Conservation (phyloP, 2,797 vertebrate genomes). For the Lemur catta region DNA sequence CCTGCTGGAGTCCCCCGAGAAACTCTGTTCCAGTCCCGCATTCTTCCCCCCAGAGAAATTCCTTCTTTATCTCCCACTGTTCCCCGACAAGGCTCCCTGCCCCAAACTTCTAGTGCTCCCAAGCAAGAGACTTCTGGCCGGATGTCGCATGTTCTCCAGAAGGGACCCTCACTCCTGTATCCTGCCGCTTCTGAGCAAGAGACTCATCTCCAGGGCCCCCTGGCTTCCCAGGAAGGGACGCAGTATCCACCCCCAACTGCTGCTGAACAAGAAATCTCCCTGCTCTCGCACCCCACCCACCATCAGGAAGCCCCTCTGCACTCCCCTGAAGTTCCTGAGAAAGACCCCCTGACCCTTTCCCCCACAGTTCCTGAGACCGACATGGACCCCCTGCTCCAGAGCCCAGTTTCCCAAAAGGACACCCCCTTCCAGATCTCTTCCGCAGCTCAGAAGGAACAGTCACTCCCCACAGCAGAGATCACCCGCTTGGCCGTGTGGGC, state of each 20-base stretch:
- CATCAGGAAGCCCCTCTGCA: slow-evolving; percentile 65
- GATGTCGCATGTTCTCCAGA: slow-evolving; percentile 55
- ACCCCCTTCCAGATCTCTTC: slow-evolving; percentile 61
- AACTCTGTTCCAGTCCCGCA: slow-evolving; percentile 41
- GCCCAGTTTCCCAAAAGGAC: slow-evolving; percentile 68
- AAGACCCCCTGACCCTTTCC: slow-evolving; percentile 63
- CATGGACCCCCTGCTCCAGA: slow-evolving; percentile 73
- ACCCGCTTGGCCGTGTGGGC: slow-evolving; percentile 76
- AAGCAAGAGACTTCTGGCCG: slow-evolving; percentile 68
- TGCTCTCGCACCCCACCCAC: slow-evolving; percentile 54
- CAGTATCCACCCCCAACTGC: slow-evolving; percentile 29
- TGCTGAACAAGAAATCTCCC: slow-evolving; percentile 57
- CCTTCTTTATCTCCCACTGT: slow-evolving; percentile 39
- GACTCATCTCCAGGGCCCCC: slow-evolving; percentile 52
- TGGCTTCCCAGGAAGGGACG: slow-evolving; percentile 61
- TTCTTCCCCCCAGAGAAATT: slow-evolving; percentile 66
- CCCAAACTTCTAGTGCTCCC: slow-evolving; percentile 45
- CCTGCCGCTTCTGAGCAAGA: slow-evolving; percentile 61
- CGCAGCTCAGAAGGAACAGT: slow-evolving; percentile 66
- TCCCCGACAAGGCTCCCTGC: slow-evolving; percentile 35
- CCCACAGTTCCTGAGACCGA: slow-evolving; percentile 58
- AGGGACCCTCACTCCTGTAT: slow-evolving; percentile 62
- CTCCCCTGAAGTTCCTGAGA: slow-evolving; percentile 74
- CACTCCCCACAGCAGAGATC: slow-evolving; percentile 68
- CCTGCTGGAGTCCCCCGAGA: slow-evolving; percentile 57